phyloP scores from a whole-genome alignment of 2,113 vertebrate species.

The Rhinolophus ferrumequinum region DNA sequence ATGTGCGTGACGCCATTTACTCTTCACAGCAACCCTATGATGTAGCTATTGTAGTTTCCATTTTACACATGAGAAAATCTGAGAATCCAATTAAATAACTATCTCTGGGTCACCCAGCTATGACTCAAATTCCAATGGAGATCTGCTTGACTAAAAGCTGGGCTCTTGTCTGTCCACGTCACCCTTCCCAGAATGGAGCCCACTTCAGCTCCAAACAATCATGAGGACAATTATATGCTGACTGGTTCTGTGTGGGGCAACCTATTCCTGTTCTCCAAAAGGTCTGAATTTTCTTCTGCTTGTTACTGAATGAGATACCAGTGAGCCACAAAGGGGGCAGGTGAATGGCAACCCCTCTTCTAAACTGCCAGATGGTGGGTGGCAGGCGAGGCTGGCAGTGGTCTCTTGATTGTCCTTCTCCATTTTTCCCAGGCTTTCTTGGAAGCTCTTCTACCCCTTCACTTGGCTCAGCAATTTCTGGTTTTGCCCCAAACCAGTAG shows the following conservation, averaged over 20 bases:
- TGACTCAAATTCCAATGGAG: background rate
- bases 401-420: background rate
- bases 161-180: background rate
- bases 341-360: background rate
- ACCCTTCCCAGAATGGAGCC: background rate
- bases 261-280: background rate
- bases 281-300: background rate
- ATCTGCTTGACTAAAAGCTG: background rate
- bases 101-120: background rate
- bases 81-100: background rate
- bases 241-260: background rate
- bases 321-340: background rate
- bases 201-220: background rate
- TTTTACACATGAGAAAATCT: conserved; percentile 1
- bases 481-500: background rate
- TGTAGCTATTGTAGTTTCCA: background rate
- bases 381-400: background rate
- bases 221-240: background rate
- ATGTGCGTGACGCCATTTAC: background rate
- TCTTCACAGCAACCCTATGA: background rate
- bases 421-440: background rate
- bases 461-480: background rate
- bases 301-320: background rate
- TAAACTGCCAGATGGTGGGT: background rate
- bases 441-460: background rate